Percentiles rank a stretch among this genome's conserved stretches.
phyloP scores from a whole-genome alignment of 2,888 invertebrate genomes.

The Neuroscelio doddi region DNA sequence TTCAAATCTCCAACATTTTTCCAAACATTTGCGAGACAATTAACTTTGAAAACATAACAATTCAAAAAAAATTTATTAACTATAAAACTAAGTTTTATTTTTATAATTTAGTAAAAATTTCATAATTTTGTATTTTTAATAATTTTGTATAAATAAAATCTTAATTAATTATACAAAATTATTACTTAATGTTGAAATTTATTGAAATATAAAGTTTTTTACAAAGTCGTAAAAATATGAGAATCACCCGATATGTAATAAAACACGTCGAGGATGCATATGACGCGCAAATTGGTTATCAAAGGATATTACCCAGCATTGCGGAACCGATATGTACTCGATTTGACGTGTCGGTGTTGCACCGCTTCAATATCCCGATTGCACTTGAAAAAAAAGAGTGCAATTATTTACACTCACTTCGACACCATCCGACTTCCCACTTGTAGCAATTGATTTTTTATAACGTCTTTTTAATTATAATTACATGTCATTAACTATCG shows the following conservation, averaged over 20 bases:
- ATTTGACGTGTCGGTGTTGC: slow-evolving; percentile 62
- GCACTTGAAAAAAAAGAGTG: slow-evolving; percentile 53
- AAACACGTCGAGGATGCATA: slow-evolving; percentile 51
- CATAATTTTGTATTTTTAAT: too few relatives aligned
- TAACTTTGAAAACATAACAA: not conserved
- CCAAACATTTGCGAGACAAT: too few relatives aligned
- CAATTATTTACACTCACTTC: slow-evolving; percentile 66
- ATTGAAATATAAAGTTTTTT: too few relatives aligned
- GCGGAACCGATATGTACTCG: slow-evolving; percentile 57
- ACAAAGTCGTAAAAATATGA: slow-evolving; percentile 35
- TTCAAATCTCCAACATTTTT: too few relatives aligned
- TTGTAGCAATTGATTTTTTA: slow-evolving; percentile 58
- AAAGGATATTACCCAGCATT: slow-evolving; percentile 64
- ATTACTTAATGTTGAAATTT: not conserved
- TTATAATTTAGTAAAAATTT: too few relatives aligned
- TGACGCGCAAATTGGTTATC: slow-evolving; percentile 68
- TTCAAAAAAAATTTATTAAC: too few relatives aligned
- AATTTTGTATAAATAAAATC: too few relatives aligned
- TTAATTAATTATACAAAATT: too few relatives aligned
- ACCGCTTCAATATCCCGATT: slow-evolving; percentile 47
- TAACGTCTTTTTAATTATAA: too few relatives aligned
- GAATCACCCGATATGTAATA: slow-evolving; percentile 52
- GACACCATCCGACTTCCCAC: slow-evolving; percentile 65
- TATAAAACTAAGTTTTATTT: too few relatives aligned
- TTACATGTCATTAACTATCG: too few relatives aligned